Conservation (phyloP, 2,797 vertebrate genomes). For the Eulemur rubriventer region DNA sequence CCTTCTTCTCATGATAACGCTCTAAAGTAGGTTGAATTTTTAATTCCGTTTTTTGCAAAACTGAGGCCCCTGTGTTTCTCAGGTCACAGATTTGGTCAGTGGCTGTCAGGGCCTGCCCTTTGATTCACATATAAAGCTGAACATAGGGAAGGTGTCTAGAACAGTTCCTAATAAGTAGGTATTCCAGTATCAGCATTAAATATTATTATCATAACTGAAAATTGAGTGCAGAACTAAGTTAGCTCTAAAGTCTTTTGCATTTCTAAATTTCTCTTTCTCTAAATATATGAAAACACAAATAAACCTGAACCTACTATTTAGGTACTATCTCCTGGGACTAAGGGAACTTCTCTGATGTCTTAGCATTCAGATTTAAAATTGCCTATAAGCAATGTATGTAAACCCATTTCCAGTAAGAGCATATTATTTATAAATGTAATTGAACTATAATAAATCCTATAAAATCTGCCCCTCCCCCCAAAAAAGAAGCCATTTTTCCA, state of each 20-base stretch:
- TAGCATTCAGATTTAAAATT: neutral
- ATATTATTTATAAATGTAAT: neutral
- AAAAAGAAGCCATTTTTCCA: neutral
- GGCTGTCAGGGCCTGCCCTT: too few relatives aligned
- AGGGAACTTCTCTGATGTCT: neutral
- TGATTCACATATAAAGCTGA: neutral
- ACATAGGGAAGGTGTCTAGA: neutral
- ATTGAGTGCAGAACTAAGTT: neutral
- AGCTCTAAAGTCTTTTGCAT: neutral
- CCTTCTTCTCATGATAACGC: neutral
- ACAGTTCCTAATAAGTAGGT: neutral
- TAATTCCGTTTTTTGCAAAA: neutral
- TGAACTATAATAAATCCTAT: neutral
- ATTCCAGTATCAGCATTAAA: neutral
- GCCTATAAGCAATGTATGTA: neutral
- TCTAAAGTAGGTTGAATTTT: neutral
- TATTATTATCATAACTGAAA: neutral
- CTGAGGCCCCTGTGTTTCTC: neutral
- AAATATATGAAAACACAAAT: neutral
- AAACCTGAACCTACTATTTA: neutral
- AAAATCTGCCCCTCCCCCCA: neutral
- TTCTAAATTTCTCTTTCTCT: neutral
- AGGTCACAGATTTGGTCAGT: neutral
- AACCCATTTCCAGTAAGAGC: neutral
- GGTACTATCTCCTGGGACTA: neutral